Percentiles rank a stretch among this genome's conserved stretches.
Evolutionary conservation across 2,888 invertebrate species (phyloP).

Genomic region (Drosophila anomelani): DNA sequence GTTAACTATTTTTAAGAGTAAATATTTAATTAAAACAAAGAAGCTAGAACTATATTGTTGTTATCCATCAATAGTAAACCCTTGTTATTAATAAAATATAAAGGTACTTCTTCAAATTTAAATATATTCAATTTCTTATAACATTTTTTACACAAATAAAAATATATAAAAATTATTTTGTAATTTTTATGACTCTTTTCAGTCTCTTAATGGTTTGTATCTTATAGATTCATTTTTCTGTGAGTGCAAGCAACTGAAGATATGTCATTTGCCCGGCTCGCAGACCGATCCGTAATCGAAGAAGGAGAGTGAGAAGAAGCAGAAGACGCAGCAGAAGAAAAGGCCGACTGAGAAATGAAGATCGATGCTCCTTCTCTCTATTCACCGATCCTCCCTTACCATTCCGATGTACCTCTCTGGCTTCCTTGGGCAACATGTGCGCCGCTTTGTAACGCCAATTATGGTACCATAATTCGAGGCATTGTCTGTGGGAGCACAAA

Average conservation of each 20-base stretch:
- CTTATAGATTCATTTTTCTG: conserved; percentile 30
- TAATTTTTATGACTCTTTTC: background rate
- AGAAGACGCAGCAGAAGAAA: conserved; percentile 6
- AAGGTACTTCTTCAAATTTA: no score
- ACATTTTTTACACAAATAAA: no score
- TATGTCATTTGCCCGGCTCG: conserved; percentile 71
- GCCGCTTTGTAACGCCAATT: conserved; percentile 83
- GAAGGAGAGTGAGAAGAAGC: conserved; percentile 32
- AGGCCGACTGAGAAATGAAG: conserved; percentile 60
- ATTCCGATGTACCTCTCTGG: conserved; percentile 1
- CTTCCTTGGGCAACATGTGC: conserved; percentile 62
- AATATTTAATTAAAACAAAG: background rate
- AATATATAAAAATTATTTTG: no score
- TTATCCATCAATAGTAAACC: no score
- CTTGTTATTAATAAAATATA: no score
- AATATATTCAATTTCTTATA: no score
- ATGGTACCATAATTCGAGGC: conserved; percentile 81
- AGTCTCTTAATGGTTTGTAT: background rate
- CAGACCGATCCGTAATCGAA: conserved; percentile 65
- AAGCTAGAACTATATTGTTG: background rate
- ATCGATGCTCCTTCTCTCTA: conserved; percentile 66
- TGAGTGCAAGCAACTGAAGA: conserved; percentile 56
- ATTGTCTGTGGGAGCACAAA: conserved; percentile 64
- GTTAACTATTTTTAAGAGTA: background rate
- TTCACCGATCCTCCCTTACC: conserved; percentile 1